These are phyloP conservation scores for Paracanthobrama guichenoti DNA, from an alignment of 2,113 vertebrate species.

Conservation along the genomic window DNA sequence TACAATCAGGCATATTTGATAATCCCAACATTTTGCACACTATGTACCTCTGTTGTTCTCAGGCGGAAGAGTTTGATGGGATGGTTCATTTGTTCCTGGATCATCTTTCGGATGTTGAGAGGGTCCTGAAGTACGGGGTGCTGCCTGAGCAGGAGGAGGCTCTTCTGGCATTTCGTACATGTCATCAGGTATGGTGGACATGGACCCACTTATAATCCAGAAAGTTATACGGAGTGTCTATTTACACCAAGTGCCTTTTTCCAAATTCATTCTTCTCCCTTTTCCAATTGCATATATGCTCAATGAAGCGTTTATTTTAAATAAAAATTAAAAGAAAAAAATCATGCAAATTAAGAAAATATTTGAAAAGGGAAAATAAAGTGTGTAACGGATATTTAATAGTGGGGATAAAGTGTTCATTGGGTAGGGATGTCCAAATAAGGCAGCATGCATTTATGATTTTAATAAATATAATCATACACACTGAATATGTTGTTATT, in stretches of 20 bases:
- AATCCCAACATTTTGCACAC: background rate
- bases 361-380: background rate
- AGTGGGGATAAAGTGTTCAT: background rate
- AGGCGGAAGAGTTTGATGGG: constrained; percentile 84
- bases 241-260: background rate
- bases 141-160: constrained; percentile 78
- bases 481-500: no score
- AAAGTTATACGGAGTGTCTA: no score
- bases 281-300: background rate
- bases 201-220: background rate
- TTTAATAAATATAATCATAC: background rate
- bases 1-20: background rate
- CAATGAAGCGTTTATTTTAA: background rate
- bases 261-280: background rate
- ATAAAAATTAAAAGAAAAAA: background rate
- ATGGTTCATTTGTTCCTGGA: constrained; percentile 82
- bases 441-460: background rate
- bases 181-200: constrained; percentile 75
- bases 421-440: background rate
- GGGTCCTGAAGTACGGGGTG: constrained; percentile 73
- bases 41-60: background rate
- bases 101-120: constrained; percentile 76
- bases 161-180: constrained; percentile 70
- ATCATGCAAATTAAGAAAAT: background rate
- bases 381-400: background rate